phyloP scores from a whole-genome alignment of 2,797 vertebrate species.

The Rhodeus uyekii region DNA sequence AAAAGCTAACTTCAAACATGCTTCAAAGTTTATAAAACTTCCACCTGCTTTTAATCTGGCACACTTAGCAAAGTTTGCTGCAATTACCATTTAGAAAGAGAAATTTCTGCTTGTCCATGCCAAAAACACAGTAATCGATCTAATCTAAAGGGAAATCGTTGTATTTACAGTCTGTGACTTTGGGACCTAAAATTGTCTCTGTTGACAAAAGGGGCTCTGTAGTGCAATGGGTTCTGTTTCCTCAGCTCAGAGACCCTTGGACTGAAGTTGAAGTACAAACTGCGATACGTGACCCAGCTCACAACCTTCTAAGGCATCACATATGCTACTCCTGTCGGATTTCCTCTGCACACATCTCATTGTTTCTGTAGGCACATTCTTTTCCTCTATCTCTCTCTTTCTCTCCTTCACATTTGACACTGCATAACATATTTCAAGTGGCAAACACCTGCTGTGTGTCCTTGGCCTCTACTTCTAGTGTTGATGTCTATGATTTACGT shows the following conservation, averaged over 20 bases:
- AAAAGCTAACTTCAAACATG: conserved; percentile 26
- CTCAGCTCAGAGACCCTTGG: conserved; percentile 59
- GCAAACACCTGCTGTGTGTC: conserved; percentile 33
- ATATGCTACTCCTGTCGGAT: conserved; percentile 2
- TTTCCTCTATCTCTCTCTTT: conserved; percentile 46
- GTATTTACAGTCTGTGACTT: conserved; percentile 65
- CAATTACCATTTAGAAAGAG: conserved; percentile 51
- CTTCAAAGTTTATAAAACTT: conserved; percentile 33
- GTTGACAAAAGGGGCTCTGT: conserved; percentile 70
- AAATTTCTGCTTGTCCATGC: conserved; percentile 14
- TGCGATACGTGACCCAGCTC: conserved; percentile 70
- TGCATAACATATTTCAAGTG: conserved; percentile 36
- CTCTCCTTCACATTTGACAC: conserved; percentile 39
- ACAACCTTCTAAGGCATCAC: conserved; percentile 47
- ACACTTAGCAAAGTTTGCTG: conserved; percentile 28
- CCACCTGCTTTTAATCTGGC: conserved; percentile 50
- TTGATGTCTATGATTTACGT: conserved; percentile 63
- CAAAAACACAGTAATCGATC: conserved; percentile 51
- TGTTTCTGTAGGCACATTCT: conserved; percentile 39
- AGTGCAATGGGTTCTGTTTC: conserved; percentile 65
- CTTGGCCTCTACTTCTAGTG: conserved; percentile 53
- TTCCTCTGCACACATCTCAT: conserved; percentile 35
- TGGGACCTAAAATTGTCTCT: conserved; percentile 56
- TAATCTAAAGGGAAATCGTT: conserved; percentile 63
- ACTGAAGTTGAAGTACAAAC: conserved; percentile 43